phyloP scores from a whole-genome alignment of 35 echinoderm and acorn worm genomes.

The Diadema setosum region DNA sequence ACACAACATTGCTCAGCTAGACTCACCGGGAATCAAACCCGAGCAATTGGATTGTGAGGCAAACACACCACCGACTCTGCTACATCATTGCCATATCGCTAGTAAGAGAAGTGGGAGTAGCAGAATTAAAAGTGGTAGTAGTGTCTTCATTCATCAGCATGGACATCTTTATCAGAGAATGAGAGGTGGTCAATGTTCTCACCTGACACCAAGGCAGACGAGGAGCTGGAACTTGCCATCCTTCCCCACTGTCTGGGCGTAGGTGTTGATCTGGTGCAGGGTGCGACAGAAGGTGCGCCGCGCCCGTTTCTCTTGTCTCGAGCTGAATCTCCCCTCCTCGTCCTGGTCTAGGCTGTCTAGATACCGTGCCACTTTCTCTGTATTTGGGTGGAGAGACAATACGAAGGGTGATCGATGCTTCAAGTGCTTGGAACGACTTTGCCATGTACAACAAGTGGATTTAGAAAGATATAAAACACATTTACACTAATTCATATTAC shows the following conservation, averaged over 20 bases:
- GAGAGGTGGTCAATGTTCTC: background rate
- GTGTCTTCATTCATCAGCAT: background rate
- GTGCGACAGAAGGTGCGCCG: constrained; percentile 79
- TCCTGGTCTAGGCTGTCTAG: constrained; percentile 81
- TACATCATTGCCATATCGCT: no score
- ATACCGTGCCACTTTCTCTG: constrained; percentile 92
- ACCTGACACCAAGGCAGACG: constrained; percentile 95
- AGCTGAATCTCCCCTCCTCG: constrained; percentile 77
- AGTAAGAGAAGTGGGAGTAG: background rate
- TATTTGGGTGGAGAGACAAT: no score
- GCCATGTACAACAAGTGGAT: no score
- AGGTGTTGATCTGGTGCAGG: constrained; percentile 73
- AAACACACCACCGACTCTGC: no score
- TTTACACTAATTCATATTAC: no score
- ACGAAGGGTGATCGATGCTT: no score
- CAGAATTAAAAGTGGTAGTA: background rate
- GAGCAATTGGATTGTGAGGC: no score
- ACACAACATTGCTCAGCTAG: no score
- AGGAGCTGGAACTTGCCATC: constrained; percentile 98
- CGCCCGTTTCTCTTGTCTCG: constrained; percentile 79
- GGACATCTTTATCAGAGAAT: background rate
- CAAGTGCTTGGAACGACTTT: no score
- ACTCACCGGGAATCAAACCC: no score
- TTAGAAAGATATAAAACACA: no score
- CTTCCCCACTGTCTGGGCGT: constrained; percentile 73